A percentile compares a stretch with the other conserved stretches of the same genome.
Conservation (phyloP, 2,113 vertebrate species). For the Gasterosteus nipponicus region DNA sequence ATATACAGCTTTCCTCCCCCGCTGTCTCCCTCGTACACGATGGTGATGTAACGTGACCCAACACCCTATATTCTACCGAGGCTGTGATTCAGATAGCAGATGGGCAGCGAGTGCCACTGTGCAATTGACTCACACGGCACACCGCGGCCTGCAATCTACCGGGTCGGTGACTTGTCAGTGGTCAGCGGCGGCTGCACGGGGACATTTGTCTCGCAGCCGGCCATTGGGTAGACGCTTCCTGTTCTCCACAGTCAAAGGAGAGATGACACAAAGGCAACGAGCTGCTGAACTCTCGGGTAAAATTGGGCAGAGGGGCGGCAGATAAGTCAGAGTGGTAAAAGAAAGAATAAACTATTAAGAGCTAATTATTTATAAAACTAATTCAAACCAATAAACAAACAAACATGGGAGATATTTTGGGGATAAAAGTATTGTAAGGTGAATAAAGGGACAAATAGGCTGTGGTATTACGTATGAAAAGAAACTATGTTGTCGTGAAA, state of each 20-base stretch:
- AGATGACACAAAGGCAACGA: conserved; percentile 12
- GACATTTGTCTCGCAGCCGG: background rate
- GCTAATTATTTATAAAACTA: background rate
- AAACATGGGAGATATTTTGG: background rate
- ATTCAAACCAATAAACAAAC: background rate
- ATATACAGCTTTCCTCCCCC: conserved; percentile 26
- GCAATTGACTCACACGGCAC: conserved; percentile 35
- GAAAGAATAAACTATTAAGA: background rate
- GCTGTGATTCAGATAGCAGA: conserved; percentile 50
- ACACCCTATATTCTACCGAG: conserved; percentile 36
- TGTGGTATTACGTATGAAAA: background rate
- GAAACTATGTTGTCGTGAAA: background rate
- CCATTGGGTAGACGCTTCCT: background rate
- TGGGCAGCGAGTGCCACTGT: conserved; percentile 10
- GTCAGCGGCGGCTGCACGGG: background rate
- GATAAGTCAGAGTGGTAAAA: background rate
- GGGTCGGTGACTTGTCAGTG: conserved; percentile 29
- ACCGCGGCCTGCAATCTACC: conserved; percentile 6
- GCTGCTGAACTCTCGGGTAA: conserved; percentile 23
- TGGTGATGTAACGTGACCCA: conserved; percentile 38
- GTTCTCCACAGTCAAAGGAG: background rate
- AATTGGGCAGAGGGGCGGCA: background rate
- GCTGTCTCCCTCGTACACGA: conserved; percentile 13
- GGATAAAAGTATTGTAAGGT: background rate
- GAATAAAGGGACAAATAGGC: background rate